phyloP scores from a whole-genome alignment of 2,888 invertebrate species.

The Labia minor region DNA sequence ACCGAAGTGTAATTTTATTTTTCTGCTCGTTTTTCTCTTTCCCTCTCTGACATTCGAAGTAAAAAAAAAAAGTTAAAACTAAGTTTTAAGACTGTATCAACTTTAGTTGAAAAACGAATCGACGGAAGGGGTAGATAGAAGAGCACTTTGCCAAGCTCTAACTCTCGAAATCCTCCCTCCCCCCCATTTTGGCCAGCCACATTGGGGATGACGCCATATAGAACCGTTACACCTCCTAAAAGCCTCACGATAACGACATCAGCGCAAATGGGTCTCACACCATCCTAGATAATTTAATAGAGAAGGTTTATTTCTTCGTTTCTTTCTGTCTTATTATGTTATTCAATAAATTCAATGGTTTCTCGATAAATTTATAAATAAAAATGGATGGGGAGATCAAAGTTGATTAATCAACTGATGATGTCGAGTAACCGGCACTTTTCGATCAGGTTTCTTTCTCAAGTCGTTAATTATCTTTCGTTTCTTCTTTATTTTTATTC shows the following conservation, averaged over 20 bases:
- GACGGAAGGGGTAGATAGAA: background rate
- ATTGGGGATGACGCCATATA: background rate
- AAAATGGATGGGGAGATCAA: no score
- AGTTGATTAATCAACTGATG: no score
- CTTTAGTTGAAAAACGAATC: background rate
- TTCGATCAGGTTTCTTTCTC: no score
- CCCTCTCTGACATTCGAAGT: background rate
- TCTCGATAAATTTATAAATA: no score
- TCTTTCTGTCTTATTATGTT: no score
- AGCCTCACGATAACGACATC: background rate
- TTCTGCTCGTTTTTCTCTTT: background rate
- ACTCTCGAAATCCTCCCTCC: background rate
- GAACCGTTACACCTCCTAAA: background rate
- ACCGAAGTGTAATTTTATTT: background rate
- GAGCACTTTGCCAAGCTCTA: background rate
- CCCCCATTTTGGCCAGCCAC: background rate
- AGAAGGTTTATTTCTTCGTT: background rate
- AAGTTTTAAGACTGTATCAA: background rate
- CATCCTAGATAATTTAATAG: background rate
- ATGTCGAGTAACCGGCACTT: no score
- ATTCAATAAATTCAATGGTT: no score
- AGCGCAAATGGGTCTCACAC: background rate
- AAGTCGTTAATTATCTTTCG: no score
- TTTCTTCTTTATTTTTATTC: no score
- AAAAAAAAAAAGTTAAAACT: background rate